Base-by-base conservation (phyloP, 2,113 vertebrate species). In the Limnothrissa miodon region DNA sequence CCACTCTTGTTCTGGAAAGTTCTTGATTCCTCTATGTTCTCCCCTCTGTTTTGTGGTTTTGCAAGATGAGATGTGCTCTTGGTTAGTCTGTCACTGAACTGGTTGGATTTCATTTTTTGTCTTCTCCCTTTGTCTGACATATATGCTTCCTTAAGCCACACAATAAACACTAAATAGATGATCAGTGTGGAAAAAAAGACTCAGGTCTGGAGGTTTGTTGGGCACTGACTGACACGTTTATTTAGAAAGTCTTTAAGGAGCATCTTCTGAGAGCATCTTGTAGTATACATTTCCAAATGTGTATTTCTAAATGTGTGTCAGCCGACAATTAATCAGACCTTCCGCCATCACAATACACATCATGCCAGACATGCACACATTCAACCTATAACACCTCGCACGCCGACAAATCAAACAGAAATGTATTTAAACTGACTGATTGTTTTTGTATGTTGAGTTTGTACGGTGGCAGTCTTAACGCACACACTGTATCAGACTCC, bases 1-100 rank as follows among this genome's bases (percentile, higher is more conserved):
- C 53, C 29, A 45, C 45, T 23, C 86, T 89, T 92, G 78, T 90
- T 91, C 86, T 87, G 87, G 87, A 89, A 48, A 82, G 78, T 86
- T 85, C 48, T 45, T 39, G 6, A 59, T 59, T 21, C n/a, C 25
- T 59, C 7, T 66, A 33, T 66, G 4, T 36, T 33, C 17, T 51
- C 11, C 86, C 79, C 85, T 82, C 46, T 45, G 81, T 82, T 84
- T 0, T 89, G 87, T 36, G 48, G 84, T 83, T 88, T 84, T 80
- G 13, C 15, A 11, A 84, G 42, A 88, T 86, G 25, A 84, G 42
- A 88, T 86, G 87, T 82, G 79, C 89, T 90, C 87, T 36, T 42
- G 90, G 89, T 83, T 88, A 85, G 90, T 89, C 90, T 79, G 86
- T 92, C 89, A 90, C 78, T 53, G 45, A 79, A 81, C 86, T 19